Evolutionary conservation across 1,140 invertebrate species (phyloP).

Genomic region (Phymastichus coffea): DNA sequence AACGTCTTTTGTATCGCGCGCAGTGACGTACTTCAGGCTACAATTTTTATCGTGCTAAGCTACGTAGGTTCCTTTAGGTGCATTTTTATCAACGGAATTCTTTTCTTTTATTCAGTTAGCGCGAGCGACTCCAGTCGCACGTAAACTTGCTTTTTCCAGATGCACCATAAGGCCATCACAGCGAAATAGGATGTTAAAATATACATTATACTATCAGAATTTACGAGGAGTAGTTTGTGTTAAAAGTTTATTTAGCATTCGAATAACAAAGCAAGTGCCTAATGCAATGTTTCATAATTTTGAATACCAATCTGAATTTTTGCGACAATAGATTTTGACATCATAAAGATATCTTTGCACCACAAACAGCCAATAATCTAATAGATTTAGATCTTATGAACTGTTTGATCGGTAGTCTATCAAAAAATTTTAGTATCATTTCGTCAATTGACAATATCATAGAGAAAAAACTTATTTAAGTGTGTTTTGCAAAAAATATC

Average conservation of each 20-base stretch:
- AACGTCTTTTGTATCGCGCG: no score
- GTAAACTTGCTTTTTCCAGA: constrained; percentile 18
- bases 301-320: not conserved
- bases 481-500: not conserved
- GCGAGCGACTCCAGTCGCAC: constrained; percentile 11
- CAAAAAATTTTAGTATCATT: no score
- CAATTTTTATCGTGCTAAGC: constrained; percentile 6
- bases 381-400: constrained; percentile 20
- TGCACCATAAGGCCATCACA: constrained; percentile 10
- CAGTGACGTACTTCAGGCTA: constrained; percentile 13
- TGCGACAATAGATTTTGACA: constrained; percentile 20
- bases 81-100: not conserved
- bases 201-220: constrained; percentile 7
- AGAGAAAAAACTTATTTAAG: constrained; percentile 1
- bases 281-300: constrained; percentile 9
- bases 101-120: constrained; percentile 6
- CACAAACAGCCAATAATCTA: constrained; percentile 10
- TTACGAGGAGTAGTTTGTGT: not conserved
- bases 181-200: constrained; percentile 22
- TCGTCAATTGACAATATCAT: constrained; percentile 5
- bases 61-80: not conserved
- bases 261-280: constrained; percentile 17
- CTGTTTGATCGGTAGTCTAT: constrained; percentile 5
- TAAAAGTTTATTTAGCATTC: constrained; percentile 4
- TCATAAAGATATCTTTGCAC: constrained; percentile 13